Evolutionary conservation across 64 coral and sea anemone species (phyloP).

Genomic region (Pachyseris speciosa): DNA sequence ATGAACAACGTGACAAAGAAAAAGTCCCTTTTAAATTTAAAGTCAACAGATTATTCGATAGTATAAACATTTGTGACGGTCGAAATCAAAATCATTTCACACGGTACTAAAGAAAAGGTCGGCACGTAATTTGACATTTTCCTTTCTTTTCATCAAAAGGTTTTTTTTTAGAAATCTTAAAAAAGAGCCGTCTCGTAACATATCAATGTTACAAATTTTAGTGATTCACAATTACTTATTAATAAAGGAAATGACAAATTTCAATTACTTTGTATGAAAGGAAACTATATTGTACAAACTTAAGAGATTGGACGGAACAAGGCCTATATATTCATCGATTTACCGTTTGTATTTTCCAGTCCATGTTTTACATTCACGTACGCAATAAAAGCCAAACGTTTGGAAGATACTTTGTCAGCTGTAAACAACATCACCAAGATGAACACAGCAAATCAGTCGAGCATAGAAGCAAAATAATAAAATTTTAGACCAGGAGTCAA

Average conservation of each 20-base stretch:
- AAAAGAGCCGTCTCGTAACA: background rate
- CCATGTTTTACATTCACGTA: background rate
- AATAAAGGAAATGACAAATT: constrained; percentile 53
- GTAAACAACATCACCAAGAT: background rate
- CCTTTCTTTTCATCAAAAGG: background rate
- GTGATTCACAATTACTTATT: constrained; percentile 52
- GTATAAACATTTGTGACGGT: background rate
- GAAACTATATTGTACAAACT: constrained; percentile 33
- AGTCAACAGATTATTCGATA: constrained; percentile 3
- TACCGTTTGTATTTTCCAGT: background rate
- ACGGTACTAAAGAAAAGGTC: background rate
- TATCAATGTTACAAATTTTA: constrained; percentile 48
- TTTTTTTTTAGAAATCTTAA: background rate
- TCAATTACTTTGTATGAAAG: constrained; percentile 43
- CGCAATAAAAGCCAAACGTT: background rate
- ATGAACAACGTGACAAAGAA: background rate
- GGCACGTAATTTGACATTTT: background rate
- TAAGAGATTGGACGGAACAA: background rate
- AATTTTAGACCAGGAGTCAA: background rate
- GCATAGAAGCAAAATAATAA: constrained; percentile 6
- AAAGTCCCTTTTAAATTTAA: background rate
- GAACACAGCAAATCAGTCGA: background rate
- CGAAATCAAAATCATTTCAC: background rate
- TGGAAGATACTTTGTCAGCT: background rate
- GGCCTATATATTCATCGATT: background rate